Evolutionary conservation across 2,888 invertebrate species (phyloP), one percentile per base, ranked within the genome.

Genomic region (Nomada lathburiana): DNA sequence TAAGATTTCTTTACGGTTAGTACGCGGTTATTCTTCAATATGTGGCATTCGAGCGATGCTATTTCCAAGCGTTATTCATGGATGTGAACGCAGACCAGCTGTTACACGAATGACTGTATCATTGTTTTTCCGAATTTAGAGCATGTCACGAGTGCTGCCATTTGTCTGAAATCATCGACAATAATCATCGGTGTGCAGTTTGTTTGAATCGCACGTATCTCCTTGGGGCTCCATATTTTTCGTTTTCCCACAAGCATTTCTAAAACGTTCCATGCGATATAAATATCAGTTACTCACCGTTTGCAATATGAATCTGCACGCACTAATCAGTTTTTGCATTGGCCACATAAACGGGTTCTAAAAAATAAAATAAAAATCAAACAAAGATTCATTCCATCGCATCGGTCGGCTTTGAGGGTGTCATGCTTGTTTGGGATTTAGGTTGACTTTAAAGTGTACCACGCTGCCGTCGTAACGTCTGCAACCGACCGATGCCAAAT

Each of bases 1-100:
- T 97, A 89, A 96, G 96, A 93, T 97, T 96, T 94, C 95, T 97
- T 90, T 97, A 97, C 93, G 97, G 97, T 97, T 94, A 96, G 96
- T 95, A 91, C 64, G 63, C 55, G 62, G 55, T 55, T 36, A 63
- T 42, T 67, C 36, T 55, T 47, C 50, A 20, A 62, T 36, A 57
- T 57, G 57, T 57, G 23, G 47, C 20, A 70, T 63, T n/a, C 71
- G 59, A 47, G 75, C 29, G 62, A 53, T 44, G 44, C 53, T 69
- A 55, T 55, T 73, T 65, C 47, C 42, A 7, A 26, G 44, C 23
- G 57, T 44, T 55, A 53, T 26, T 44, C 64, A 29, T 53, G 50
- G 16, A 47, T 53, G 47, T 75, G 75, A 29, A 26, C 29, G 47
- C 67, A 78, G 36, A 53, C 36, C 47, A 67, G 20, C 55, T 55